Evolutionary conservation across 2,113 vertebrate genomes (phyloP).

Genomic region (Halcyon malimbica): DNA sequence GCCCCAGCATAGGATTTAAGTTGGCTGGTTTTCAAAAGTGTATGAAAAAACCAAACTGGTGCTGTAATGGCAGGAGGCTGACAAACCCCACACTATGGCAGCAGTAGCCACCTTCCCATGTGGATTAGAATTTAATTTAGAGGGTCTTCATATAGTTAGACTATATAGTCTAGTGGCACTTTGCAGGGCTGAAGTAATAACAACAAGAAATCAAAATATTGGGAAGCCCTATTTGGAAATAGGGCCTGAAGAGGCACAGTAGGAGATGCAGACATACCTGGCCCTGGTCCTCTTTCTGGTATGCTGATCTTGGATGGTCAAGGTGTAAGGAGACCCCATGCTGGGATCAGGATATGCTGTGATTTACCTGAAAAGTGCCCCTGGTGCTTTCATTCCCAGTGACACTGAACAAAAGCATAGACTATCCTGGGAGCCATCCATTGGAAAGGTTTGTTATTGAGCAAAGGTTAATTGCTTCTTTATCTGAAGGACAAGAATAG

Average conservation of each 20-base stretch:
- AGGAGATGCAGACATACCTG: background rate
- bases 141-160: background rate
- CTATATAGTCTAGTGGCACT: background rate
- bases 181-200: background rate
- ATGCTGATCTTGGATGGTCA: background rate
- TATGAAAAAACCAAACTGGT: background rate
- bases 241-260: background rate
- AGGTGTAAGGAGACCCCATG: background rate
- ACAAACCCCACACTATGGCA: background rate
- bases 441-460: background rate
- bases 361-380: background rate
- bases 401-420: background rate
- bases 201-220: background rate
- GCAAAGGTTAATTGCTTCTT: background rate
- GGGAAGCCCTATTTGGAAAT: background rate
- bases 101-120: background rate
- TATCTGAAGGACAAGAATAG: background rate
- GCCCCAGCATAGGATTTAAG: background rate
- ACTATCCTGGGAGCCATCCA: background rate
- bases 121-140: background rate
- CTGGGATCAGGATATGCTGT: background rate
- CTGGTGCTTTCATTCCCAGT: background rate
- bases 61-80: background rate
- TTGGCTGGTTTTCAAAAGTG: background rate
- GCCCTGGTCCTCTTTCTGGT: fast-evolving